phyloP scores from a whole-genome alignment of 2,888 invertebrate species.

The Ectemnius lituratus region DNA sequence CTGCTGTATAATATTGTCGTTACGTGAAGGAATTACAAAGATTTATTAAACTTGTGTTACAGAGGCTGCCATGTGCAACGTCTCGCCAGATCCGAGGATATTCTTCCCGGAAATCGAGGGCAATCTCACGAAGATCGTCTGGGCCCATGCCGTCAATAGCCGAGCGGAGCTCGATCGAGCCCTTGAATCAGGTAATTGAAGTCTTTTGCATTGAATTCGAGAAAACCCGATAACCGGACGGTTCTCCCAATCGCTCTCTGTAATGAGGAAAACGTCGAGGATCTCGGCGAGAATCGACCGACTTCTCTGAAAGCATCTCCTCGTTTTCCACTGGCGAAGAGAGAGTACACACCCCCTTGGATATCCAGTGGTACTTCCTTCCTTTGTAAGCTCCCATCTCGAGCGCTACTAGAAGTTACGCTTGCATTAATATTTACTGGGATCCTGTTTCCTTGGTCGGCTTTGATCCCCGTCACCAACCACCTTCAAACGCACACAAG shows the following conservation, averaged over 20 bases:
- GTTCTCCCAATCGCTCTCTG: neutral
- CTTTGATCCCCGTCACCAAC: too few species aligned
- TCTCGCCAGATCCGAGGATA: constrained; percentile 65
- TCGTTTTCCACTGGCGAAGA: neutral
- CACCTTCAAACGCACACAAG: too few species aligned
- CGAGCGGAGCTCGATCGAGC: constrained; percentile 82
- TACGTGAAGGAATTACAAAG: neutral
- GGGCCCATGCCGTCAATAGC: constrained; percentile 93
- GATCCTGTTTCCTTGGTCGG: neutral
- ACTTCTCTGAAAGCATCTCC: neutral
- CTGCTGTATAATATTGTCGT: too few species aligned
- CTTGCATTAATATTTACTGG: constrained; percentile 3
- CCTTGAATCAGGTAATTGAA: constrained; percentile 75
- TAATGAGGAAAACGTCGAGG: neutral
- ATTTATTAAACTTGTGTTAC: constrained; percentile 46
- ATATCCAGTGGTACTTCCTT: too few species aligned
- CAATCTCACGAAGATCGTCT: constrained; percentile 86
- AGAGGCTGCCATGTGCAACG: constrained; percentile 65
- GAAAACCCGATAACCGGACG: neutral
- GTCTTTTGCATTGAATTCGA: neutral
- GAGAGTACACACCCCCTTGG: too few species aligned
- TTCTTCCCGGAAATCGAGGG: constrained; percentile 79
- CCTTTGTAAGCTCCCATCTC: neutral
- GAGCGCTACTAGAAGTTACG: neutral
- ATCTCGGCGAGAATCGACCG: neutral